Conservation (phyloP, 2,888 invertebrate genomes). For the Eledona agricola region DNA sequence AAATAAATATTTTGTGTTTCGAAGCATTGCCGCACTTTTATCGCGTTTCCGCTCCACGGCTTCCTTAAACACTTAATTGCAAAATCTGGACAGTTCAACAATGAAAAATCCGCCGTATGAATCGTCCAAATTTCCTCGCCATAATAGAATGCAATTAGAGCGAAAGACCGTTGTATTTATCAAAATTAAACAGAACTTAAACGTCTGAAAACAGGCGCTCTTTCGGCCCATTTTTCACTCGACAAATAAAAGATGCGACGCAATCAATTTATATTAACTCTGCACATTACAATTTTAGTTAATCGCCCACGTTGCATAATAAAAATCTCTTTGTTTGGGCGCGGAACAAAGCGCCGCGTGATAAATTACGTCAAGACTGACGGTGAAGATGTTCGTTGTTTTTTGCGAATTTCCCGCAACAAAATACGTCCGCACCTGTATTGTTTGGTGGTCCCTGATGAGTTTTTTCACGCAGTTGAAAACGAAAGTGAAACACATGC, state of each 20-base stretch:
- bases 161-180: conserved; percentile 41
- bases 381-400: conserved; percentile 7
- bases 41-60: conserved; percentile 7
- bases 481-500: conserved; percentile 88
- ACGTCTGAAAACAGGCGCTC: conserved; percentile 33
- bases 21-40: conserved; percentile 9
- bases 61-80: conserved; percentile 15
- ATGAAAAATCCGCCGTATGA: conserved; percentile 24
- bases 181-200: conserved; percentile 48
- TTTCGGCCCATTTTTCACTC: conserved; percentile 28
- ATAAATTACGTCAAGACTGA: conserved; percentile 22
- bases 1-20: conserved; percentile 1
- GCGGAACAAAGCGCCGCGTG: conserved; percentile 12
- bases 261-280: conserved; percentile 36
- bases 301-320: conserved; percentile 23
- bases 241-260: conserved; percentile 12
- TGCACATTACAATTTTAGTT: conserved; percentile 28
- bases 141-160: conserved; percentile 28
- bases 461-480: conserved; percentile 89
- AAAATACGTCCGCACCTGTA: conserved; percentile 79
- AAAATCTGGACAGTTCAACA: conserved; percentile 11
- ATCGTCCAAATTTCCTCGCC: conserved; percentile 14
- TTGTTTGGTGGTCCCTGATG: conserved; percentile 85
- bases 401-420: conserved; percentile 2
- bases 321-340: conserved; percentile 29